Percentiles rank a stretch among this genome's conserved stretches.
Conservation (phyloP, 2,888 invertebrate species). For the Merodon equestris region DNA sequence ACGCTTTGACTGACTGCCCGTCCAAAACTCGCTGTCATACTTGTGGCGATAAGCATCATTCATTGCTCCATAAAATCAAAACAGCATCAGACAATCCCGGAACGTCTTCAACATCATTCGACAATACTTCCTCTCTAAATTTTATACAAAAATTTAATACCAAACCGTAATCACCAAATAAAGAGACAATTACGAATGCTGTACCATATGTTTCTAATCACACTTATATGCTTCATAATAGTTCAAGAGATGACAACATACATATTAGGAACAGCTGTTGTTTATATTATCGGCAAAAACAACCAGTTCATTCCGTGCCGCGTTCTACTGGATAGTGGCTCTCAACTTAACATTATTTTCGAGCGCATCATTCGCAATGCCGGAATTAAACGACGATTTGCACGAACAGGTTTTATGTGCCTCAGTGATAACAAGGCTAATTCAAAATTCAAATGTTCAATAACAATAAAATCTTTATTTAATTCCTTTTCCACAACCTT, state of each 20-base stretch:
- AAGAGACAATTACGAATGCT: background rate
- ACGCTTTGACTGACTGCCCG: slow-evolving; percentile 3
- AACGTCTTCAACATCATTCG: background rate
- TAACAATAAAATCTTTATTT: too few relatives aligned
- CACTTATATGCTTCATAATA: slow-evolving; percentile 21
- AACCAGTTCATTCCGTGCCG: slow-evolving; percentile 31
- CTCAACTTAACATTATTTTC: too few relatives aligned
- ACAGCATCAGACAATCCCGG: background rate
- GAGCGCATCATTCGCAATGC: too few relatives aligned
- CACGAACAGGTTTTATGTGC: too few relatives aligned
- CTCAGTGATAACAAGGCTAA: background rate
- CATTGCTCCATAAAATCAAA: slow-evolving; percentile 34
- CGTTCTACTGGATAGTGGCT: slow-evolving; percentile 8
- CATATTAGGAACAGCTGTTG: slow-evolving; percentile 26
- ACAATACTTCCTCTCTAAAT: slow-evolving; percentile 15
- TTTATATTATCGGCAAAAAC: slow-evolving; percentile 22
- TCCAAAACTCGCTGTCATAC: slow-evolving; percentile 18
- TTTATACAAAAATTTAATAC: background rate
- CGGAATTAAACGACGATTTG: too few relatives aligned
- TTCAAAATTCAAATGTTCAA: slow-evolving; percentile 22
- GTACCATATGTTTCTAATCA: too few relatives aligned
- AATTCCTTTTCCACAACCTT: too few relatives aligned
- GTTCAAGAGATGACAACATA: slow-evolving; percentile 18
- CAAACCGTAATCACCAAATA: too few relatives aligned
- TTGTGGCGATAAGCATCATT: slow-evolving; percentile 41